These are phyloP conservation scores for Disparrhopalites patrizii DNA, from an alignment of 2,888 invertebrate species.

Conservation along the genomic window DNA sequence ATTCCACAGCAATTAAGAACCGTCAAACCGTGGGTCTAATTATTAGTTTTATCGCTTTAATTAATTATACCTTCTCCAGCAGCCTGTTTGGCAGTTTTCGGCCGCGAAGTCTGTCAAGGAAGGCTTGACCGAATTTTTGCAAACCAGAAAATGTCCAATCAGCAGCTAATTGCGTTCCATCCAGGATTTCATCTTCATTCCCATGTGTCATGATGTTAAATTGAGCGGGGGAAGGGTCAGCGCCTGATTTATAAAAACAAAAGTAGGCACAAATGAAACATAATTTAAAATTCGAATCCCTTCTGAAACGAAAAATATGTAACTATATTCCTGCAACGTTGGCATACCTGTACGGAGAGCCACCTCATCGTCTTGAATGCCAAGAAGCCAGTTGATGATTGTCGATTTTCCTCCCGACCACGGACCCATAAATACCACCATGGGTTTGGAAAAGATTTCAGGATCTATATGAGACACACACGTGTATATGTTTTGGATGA, in stretches of 20 bases:
- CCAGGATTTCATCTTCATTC: constrained; percentile 75
- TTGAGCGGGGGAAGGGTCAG: constrained; percentile 88
- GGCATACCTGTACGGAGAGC: constrained; percentile 75
- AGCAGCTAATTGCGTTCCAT: constrained; percentile 90
- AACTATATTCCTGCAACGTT: background rate
- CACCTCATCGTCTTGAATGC: constrained; percentile 76
- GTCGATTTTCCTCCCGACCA: constrained; percentile 96
- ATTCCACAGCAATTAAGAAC: too few species aligned
- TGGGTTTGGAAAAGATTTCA: constrained; percentile 89
- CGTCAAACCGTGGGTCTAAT: too few species aligned
- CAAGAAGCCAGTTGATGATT: constrained; percentile 85
- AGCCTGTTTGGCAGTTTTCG: constrained; percentile 74
- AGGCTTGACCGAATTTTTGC: constrained; percentile 91
- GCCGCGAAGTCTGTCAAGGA: constrained; percentile 76
- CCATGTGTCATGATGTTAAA: constrained; percentile 89
- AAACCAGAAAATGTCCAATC: constrained; percentile 91
- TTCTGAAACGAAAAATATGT: background rate
- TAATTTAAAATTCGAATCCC: background rate
- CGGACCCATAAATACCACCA: constrained; percentile 90
- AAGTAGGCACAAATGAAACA: background rate
- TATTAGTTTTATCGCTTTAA: too few species aligned
- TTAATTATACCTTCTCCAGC: constrained; percentile 82
- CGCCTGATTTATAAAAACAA: too few species aligned
- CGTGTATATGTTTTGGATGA: background rate
- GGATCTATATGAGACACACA: constrained; percentile 62